Evolutionary conservation across 1,140 invertebrate species (phyloP), one percentile per base, ranked within the genome.

Genomic region (Xylocopa sonorina): DNA sequence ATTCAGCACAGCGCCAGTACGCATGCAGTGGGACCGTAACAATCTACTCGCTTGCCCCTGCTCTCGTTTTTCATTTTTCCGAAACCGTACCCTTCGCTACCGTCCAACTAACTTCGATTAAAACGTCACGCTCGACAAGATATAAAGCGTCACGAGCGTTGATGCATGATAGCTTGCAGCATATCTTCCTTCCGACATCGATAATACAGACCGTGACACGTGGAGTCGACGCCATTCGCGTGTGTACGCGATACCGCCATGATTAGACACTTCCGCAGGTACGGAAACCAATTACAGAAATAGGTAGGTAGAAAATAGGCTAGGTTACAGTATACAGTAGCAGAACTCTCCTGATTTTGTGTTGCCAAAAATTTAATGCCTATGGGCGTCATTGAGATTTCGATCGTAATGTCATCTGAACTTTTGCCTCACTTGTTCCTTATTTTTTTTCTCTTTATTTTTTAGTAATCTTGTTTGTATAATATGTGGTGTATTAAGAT

Each of bases 241-340:
- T 64, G 67, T 75, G 68, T 75, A 75, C 34, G 60, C 46, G 51
- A 51, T 14, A 43, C 64, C 41, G 21, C 27, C 9, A 29, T 34
- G 14, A n/a, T 18, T n/a, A n/a, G 38, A 43, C 46, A 14, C 21
- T n/a, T 24, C 55, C 50, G n/a, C n/a, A 41, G 53, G 64, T 60
- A 53, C 78, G 55, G 78, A 24, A 57, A 81, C 78, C 38, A 72
- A 58, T 55, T 77, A 81, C n/a, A 84, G 82, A 81, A 84, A 81
- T 78, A 58, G 64, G 74, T 77, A 58, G 76, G 86, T 83, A 88
- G 83, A n/a, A n/a, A n/a, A n/a, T n/a, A n/a, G n/a, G n/a, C n/a
- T n/a, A n/a, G n/a, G n/a, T n/a, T n/a, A n/a, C n/a, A n/a, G n/a
- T n/a, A n/a, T n/a, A n/a, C n/a, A n/a, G n/a, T n/a, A n/a, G n/a